These are phyloP conservation scores for Apodemus speciosus DNA, from an alignment of 2,113 vertebrate genomes.

Conservation along the genomic window DNA sequence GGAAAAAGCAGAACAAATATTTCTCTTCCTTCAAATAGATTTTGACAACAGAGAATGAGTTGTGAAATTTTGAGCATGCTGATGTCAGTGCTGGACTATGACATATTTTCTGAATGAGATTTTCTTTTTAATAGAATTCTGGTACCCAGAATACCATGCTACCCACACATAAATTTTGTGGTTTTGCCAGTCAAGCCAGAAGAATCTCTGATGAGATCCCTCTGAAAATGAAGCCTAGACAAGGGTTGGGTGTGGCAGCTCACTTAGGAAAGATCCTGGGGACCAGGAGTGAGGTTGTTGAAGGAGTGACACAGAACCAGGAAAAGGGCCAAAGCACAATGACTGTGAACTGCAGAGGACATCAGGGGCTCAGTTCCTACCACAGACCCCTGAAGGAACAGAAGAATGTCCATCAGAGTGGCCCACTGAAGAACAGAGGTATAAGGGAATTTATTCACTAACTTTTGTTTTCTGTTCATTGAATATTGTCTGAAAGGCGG, in stretches of 20 bases:
- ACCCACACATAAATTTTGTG: neutral
- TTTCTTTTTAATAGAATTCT: neutral
- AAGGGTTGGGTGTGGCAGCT: neutral
- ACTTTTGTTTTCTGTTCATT: neutral
- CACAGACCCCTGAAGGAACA: neutral
- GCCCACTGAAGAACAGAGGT: neutral
- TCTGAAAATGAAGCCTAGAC: neutral
- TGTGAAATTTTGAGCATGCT: neutral
- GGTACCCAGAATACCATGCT: neutral
- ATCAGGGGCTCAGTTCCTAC: neutral
- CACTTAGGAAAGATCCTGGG: neutral
- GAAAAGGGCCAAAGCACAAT: neutral
- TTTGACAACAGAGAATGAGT: neutral
- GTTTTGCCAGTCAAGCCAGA: slow-evolving; percentile 2
- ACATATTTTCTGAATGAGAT: slow-evolving; percentile 14
- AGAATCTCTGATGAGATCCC: neutral
- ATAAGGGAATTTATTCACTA: neutral
- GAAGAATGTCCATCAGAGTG: neutral
- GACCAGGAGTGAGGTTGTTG: neutral
- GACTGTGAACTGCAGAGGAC: neutral
- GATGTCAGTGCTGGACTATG: neutral
- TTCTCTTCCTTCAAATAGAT: neutral
- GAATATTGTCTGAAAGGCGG: neutral
- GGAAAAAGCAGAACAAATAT: neutral
- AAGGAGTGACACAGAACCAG: neutral